Conservation (phyloP, 2,797 vertebrate species). For the Poeciliopsis gracilis region DNA sequence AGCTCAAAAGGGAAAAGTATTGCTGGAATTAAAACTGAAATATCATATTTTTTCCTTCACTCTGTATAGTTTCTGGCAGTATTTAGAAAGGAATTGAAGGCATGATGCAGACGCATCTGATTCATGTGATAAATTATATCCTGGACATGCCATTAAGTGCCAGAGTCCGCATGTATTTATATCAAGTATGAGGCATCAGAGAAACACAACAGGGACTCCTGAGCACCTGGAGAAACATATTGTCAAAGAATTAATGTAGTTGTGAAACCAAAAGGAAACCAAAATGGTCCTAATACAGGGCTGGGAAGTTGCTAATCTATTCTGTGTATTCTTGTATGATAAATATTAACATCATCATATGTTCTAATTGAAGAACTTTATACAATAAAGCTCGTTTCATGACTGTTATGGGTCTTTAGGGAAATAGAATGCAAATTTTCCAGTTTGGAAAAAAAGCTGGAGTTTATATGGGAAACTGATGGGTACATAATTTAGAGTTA, state of each 20-base stretch:
- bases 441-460: no score
- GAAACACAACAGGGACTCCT: background rate
- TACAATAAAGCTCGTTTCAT: background rate
- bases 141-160: background rate
- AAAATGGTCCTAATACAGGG: background rate
- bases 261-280: background rate
- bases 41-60: conserved; percentile 2
- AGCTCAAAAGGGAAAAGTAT: conserved; percentile 32
- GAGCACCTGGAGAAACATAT: background rate
- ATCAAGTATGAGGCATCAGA: background rate
- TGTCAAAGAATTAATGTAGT: background rate
- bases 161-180: background rate
- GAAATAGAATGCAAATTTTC: background rate
- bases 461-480: background rate
- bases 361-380: background rate
- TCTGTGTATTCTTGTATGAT: background rate
- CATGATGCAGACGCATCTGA: background rate
- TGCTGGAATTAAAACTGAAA: conserved; percentile 11
- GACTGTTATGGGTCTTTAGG: background rate
- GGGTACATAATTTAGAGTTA: no score
- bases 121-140: background rate
- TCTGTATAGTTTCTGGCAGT: conserved; percentile 23
- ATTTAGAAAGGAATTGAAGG: conserved; percentile 14
- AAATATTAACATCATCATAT: background rate
- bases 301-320: background rate